Percentiles rank a stretch among this genome's conserved stretches.
Evolutionary conservation across 2,797 vertebrate genomes (phyloP).

Genomic region (Centroberyx gerrardi): DNA sequence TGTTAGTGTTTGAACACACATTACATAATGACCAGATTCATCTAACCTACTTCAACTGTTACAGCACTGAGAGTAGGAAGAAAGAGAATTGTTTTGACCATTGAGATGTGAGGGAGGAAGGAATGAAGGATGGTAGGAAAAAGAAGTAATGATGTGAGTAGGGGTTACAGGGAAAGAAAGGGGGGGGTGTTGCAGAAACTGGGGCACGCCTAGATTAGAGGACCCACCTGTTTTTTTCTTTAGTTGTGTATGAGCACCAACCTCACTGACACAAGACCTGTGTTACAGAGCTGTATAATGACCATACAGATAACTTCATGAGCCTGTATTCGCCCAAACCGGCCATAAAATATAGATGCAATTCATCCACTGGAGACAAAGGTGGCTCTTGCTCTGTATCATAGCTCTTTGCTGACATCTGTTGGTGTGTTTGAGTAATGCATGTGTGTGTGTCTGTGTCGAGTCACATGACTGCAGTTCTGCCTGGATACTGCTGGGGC

Average conservation of each 20-base stretch:
- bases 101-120: neutral
- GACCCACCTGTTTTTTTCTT: conserved; percentile 21
- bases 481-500: conserved; percentile 75
- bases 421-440: conserved; percentile 48
- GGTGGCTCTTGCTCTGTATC: neutral
- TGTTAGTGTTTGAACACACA: too few relatives aligned
- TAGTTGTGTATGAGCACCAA: neutral
- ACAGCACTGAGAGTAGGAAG: too few relatives aligned
- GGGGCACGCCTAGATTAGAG: conserved; percentile 49
- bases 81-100: too few relatives aligned
- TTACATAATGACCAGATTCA: too few relatives aligned
- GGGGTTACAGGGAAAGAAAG: neutral
- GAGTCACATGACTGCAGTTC: conserved; percentile 72
- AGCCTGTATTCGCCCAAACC: neutral
- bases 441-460: neutral
- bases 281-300: neutral
- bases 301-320: neutral
- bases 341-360: neutral
- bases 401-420: conserved; percentile 77
- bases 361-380: neutral
- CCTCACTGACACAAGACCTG: neutral
- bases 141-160: neutral
- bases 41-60: too few relatives aligned
- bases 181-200: conserved; percentile 14
- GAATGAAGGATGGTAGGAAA: neutral